phyloP scores from a whole-genome alignment of 2,888 invertebrate genomes.

The Apocheima hispidaria region DNA sequence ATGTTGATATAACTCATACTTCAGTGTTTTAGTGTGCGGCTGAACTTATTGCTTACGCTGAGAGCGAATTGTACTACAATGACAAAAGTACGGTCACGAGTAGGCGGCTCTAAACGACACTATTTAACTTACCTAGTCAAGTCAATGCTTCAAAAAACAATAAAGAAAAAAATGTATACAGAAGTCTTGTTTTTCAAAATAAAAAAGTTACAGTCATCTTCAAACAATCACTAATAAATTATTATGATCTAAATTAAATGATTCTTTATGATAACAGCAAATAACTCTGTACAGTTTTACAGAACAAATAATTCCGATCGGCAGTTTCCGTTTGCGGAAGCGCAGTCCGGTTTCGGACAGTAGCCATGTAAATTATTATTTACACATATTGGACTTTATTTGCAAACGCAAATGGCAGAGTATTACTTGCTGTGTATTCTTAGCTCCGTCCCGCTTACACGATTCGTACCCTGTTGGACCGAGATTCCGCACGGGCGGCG shows the following conservation, averaged over 20 bases:
- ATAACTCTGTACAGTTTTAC: neutral
- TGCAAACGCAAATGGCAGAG: too few species aligned
- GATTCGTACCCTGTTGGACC: too few species aligned
- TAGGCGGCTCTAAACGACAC: conserved; percentile 11
- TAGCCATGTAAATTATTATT: too few species aligned
- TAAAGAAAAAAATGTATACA: neutral
- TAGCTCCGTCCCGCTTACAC: too few species aligned
- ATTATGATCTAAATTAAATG: neutral
- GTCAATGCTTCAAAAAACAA: neutral
- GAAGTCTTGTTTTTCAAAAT: neutral
- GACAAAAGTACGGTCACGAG: neutral
- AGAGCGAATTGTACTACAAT: neutral
- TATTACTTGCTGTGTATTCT: too few species aligned
- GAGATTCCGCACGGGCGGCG: too few species aligned
- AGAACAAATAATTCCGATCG: too few species aligned
- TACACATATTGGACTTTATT: too few species aligned
- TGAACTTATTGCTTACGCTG: conserved; percentile 37
- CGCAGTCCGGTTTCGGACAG: too few species aligned
- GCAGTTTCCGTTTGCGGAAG: too few species aligned
- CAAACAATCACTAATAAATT: conserved; percentile 1
- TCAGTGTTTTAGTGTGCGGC: conserved; percentile 29
- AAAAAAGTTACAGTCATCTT: neutral
- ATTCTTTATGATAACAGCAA: neutral
- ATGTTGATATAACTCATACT: conserved; percentile 34
- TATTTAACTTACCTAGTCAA: neutral